Evolutionary conservation across 2,113 vertebrate genomes (phyloP).

Genomic region (Puffinus mauretanicus): DNA sequence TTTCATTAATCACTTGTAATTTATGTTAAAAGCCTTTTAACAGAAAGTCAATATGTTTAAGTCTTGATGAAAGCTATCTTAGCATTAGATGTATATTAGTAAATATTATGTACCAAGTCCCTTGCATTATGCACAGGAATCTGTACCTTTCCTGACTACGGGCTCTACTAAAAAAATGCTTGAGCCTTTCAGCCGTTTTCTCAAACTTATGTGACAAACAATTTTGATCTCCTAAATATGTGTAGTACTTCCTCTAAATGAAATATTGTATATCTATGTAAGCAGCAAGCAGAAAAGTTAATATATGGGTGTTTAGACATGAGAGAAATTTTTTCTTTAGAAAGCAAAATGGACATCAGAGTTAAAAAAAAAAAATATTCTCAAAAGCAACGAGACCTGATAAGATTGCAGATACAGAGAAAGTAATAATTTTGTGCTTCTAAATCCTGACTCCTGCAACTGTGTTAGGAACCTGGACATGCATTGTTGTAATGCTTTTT

Average conservation of each 20-base stretch:
- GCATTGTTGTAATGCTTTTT: not conserved
- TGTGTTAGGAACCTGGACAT: not conserved
- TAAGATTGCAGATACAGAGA: constrained; percentile 9
- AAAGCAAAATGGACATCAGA: constrained; percentile 47
- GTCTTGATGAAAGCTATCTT: not conserved
- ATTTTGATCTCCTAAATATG: not conserved
- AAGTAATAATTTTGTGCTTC: not conserved
- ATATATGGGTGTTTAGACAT: not conserved
- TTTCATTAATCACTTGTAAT: constrained; percentile 57
- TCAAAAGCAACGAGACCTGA: not conserved
- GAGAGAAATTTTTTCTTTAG: not conserved
- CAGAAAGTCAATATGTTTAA: constrained; percentile 69
- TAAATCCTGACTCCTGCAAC: not conserved
- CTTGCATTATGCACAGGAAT: not conserved
- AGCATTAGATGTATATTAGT: not conserved
- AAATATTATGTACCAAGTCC: not conserved
- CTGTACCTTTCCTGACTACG: not conserved
- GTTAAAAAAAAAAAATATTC: not conserved
- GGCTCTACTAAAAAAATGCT: not conserved
- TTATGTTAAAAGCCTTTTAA: constrained; percentile 72
- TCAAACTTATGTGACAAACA: not conserved
- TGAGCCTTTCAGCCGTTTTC: not conserved
- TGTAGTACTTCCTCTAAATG: not conserved
- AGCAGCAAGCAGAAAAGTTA: constrained; percentile 16
- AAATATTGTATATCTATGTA: not conserved